Conservation (phyloP, 2,113 vertebrate genomes). For the Petrocephalus zakoni region DNA sequence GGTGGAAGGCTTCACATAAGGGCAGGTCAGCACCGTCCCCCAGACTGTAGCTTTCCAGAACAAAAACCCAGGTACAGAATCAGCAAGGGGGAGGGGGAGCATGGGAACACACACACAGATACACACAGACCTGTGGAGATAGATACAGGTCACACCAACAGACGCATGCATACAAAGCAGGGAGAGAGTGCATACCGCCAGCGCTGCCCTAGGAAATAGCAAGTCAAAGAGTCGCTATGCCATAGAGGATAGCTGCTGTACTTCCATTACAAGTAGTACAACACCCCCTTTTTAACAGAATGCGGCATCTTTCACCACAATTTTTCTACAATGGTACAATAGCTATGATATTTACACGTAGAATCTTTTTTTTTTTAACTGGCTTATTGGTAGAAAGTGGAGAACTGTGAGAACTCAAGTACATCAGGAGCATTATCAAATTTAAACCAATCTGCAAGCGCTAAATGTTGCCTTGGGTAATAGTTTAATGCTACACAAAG, state of each 20-base stretch:
- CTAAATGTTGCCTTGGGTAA: not conserved
- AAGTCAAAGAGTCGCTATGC: not conserved
- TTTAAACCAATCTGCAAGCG: not conserved
- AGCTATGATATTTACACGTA: not conserved
- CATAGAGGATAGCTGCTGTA: not conserved
- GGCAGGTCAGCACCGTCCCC: constrained; percentile 86
- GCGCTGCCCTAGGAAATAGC: not conserved
- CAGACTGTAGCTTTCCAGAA: constrained; percentile 85
- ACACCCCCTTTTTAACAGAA: not conserved
- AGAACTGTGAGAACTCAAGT: not conserved
- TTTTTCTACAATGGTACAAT: not conserved
- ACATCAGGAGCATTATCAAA: not conserved
- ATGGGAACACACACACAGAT: constrained; percentile 31
- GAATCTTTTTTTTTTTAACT: not conserved
- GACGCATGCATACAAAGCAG: not conserved
- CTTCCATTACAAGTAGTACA: not conserved
- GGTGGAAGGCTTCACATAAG: constrained; percentile 84
- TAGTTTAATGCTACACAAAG: not conserved
- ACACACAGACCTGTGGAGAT: not conserved
- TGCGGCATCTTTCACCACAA: not conserved
- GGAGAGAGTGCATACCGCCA: not conserved
- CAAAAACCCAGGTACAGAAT: constrained; percentile 57
- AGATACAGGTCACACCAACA: not conserved
- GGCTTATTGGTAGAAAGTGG: not conserved
- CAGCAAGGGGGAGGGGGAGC: constrained; percentile 31